These are phyloP conservation scores for human (Homo sapiens) DNA, from an alignment of 2,113 vertebrate genomes.

Conservation along the genomic window DNA sequence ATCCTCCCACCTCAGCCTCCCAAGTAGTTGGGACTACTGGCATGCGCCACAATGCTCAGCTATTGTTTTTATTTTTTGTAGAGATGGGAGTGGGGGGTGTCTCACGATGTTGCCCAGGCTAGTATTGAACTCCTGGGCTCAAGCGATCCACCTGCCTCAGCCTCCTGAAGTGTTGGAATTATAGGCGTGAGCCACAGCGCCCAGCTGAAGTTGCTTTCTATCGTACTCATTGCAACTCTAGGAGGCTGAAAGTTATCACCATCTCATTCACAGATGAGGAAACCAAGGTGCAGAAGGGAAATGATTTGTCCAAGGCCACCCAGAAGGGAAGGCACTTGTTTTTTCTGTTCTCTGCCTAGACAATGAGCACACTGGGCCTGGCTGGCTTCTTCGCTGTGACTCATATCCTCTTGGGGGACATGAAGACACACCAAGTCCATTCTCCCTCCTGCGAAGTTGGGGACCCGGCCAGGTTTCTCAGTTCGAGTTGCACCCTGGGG, in stretches of 20 bases:
- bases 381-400: conserved; percentile 43
- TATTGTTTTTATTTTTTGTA: too few relatives aligned
- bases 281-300: neutral
- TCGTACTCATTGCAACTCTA: neutral
- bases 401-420: conserved; percentile 59
- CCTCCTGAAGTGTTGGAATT: too few relatives aligned
- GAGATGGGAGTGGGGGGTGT: too few relatives aligned
- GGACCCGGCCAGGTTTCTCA: neutral
- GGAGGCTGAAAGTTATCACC: neutral
- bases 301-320: conserved; percentile 28
- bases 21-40: too few relatives aligned
- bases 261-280: neutral
- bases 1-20: too few relatives aligned
- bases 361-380: neutral
- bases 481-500: neutral
- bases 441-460: neutral
- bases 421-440: neutral
- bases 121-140: too few relatives aligned
- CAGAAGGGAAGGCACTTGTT: neutral
- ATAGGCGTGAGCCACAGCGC: too few relatives aligned
- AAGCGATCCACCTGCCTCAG: too few relatives aligned
- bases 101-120: too few relatives aligned
- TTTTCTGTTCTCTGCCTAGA: neutral
- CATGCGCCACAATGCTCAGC: too few relatives aligned
- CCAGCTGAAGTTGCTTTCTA: neutral